Evolutionary conservation across 2,888 invertebrate species (phyloP), one percentile per base, ranked within the genome.

Genomic region (Diaperis boleti): DNA sequence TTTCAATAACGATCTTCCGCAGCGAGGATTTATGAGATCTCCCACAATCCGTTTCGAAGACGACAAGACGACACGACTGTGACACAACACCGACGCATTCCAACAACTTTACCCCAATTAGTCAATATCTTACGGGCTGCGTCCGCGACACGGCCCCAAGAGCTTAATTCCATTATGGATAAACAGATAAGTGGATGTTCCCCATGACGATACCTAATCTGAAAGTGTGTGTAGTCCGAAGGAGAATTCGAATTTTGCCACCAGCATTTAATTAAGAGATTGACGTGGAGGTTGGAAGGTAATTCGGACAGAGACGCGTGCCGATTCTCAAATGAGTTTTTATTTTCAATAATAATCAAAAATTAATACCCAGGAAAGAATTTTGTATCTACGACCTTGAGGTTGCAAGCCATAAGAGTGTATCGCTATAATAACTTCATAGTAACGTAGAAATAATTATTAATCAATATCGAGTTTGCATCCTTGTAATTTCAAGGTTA

Each of bases 21-120:
- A 31, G 33, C 22, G 8, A 35, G 61, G 57, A 64, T 59, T 64
- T 64, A 64, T 54, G 63, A 59, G 63, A 54, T 62, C 62, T 57
- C 55, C 42, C 55, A 42, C 41, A 49, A 17, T n/a, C 42, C 42
- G 41, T 42, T 52, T 54, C 39, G 39, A 14, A 26, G 52, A 52
- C 52, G 52, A 52, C 39, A 52, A 11, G 18, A 35, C 35, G n/a
- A n/a, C n/a, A n/a, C n/a, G n/a, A n/a, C n/a, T n/a, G n/a, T 35
- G 35, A 50, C 49, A 50, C 15, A 18, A 20, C 29, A 37, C 49
- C 20, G 49, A 20, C 35, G 44, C 42, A 56, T 56, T 56, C 56
- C 56, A 22, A 56, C 56, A 56, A 56, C 13, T 56, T 56, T 22
- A 14, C 44, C 41, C 44, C 45, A 56, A 56, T 56, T 56, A 56